These are phyloP conservation scores for Eupithecia insigniata DNA, from an alignment of 2,888 invertebrate genomes.

Conservation along the genomic window DNA sequence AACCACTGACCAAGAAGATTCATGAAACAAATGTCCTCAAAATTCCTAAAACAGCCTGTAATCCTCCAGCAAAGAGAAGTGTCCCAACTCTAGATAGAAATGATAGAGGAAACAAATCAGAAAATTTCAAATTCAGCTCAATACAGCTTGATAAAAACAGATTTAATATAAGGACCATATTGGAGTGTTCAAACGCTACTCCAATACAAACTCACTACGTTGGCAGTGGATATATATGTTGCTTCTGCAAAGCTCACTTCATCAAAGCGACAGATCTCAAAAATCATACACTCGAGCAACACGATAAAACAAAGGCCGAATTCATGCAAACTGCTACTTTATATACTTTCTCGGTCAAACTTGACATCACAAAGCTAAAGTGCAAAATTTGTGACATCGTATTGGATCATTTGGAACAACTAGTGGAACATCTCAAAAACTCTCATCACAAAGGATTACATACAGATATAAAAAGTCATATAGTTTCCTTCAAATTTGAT, in stretches of 20 bases:
- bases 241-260: constrained; percentile 57
- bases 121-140: background rate
- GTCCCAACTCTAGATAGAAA: background rate
- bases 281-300: constrained; percentile 51
- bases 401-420: constrained; percentile 44
- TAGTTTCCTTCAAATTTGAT: constrained; percentile 60
- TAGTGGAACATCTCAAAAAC: constrained; percentile 53
- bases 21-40: background rate
- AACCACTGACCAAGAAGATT: background rate
- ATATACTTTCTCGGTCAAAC: constrained; percentile 51
- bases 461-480: constrained; percentile 51
- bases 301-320: constrained; percentile 30
- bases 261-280: constrained; percentile 58
- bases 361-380: constrained; percentile 63
- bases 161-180: constrained; percentile 29
- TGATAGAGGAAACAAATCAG: background rate
- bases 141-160: background rate
- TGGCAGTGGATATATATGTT: constrained; percentile 57
- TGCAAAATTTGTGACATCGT: constrained; percentile 58
- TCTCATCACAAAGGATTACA: constrained; percentile 53
- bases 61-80: background rate
- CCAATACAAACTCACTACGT: constrained; percentile 52
- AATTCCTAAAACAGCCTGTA: background rate
- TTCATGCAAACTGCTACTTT: constrained; percentile 36
- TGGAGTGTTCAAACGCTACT: constrained; percentile 55